Evolutionary conservation across 2,888 invertebrate genomes (phyloP).

Genomic region (Drosophila imparisetae): DNA sequence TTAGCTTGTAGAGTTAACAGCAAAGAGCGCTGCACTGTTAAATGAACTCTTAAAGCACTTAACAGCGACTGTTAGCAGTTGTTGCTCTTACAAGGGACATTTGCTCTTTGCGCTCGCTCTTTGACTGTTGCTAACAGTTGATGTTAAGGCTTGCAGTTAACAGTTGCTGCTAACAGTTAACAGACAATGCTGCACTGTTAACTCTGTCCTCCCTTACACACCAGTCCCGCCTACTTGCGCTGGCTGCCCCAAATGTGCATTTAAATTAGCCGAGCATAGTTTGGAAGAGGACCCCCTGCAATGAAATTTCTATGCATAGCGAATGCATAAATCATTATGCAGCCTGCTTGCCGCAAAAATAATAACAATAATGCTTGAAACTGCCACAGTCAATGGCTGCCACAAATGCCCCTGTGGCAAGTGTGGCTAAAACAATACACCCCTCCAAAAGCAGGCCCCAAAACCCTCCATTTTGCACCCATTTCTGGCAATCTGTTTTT

Average conservation of each 20-base stretch:
- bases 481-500: slow-evolving; percentile 77
- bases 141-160: slow-evolving; percentile 11
- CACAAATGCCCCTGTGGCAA: slow-evolving; percentile 71
- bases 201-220: no score
- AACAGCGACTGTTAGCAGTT: slow-evolving; percentile 27
- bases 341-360: slow-evolving; percentile 62
- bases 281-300: slow-evolving; percentile 33
- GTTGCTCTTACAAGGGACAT: slow-evolving; percentile 35
- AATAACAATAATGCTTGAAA: slow-evolving; percentile 78
- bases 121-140: slow-evolving; percentile 17
- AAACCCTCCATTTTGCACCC: slow-evolving; percentile 45
- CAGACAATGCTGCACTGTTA: slow-evolving; percentile 36
- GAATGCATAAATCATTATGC: slow-evolving; percentile 77
- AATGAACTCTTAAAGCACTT: slow-evolving; percentile 38
- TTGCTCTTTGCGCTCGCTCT: slow-evolving; percentile 42
- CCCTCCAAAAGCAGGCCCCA: neutral
- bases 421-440: slow-evolving; percentile 15
- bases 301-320: slow-evolving; percentile 72
- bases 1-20: slow-evolving; percentile 1
- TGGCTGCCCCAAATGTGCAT: slow-evolving; percentile 74
- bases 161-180: slow-evolving; percentile 11
- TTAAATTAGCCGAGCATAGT: slow-evolving; percentile 65
- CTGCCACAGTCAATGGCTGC: slow-evolving; percentile 63
- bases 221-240: neutral
- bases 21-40: slow-evolving; percentile 38